Base-by-base conservation (phyloP, 2,113 vertebrate species). In the Barnardius zonarius region DNA sequence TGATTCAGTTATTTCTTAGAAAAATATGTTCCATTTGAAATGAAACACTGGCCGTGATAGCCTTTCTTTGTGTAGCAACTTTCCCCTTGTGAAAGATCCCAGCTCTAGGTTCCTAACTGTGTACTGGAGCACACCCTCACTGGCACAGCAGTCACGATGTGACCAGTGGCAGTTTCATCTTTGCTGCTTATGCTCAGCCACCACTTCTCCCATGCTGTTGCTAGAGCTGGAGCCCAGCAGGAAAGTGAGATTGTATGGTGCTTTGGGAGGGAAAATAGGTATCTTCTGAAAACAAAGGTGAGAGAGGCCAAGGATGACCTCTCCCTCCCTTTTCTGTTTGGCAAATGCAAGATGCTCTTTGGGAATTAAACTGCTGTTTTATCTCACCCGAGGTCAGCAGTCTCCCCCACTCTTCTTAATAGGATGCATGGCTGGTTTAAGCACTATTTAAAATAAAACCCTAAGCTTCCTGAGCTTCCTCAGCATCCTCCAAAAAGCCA, bases 1-100 rank as follows among this genome's bases (percentile, higher is more conserved):
- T 4, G 41, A 67, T 69, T 90, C 75, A 12, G 54, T 86, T 74
- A 74, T 35, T 97, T 80, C 91, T 76, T 70, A 81, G 90, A 94
- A 93, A 93, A 96, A 68, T 33, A 46, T 5, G 25, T 91, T 87
- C 78, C 54, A 0, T 85, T 80, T 57, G 79, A 54, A 83, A 46
- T 67, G 0, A 73, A 57, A 28, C 54, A 8, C 70, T 73, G 49
- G 63, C 87, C 62, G 4, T 7, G 31, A 48, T 11, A 31, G 23
- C 1, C 2, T 66, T 41, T 8, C 2, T 49, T 69, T 88, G 16
- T 31, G 27, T 43, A 31, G 66, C 17, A 20, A 2, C 54, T n/a
- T 59, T 69, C 51, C 23, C 35, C n/a, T 52, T 67, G 59, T 67
- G 52, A 3, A 28, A 41, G 73, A 48, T 91, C 77, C 57, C 31